These are phyloP conservation scores for Probaryconus sp. DNA, from an alignment of 1,140 invertebrate species.

Conservation along the genomic window DNA sequence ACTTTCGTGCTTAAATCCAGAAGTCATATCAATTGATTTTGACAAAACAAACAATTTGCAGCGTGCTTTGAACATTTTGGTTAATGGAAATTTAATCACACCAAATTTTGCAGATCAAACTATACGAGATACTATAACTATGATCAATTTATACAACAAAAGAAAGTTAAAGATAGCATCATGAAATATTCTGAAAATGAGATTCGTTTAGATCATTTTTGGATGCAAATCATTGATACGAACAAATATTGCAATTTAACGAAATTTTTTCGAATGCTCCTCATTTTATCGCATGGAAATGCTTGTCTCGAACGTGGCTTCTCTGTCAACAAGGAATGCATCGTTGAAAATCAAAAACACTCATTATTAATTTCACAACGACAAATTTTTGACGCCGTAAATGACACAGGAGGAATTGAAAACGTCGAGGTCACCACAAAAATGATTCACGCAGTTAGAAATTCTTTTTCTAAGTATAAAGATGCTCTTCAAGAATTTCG, in stretches of 20 bases:
- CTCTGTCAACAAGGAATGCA: conserved; percentile 28
- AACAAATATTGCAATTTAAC: too few species aligned
- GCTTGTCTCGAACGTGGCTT: conserved; percentile 19
- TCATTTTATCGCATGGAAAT: conserved; percentile 28
- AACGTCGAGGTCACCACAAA: conserved; percentile 9
- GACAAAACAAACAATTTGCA: background rate
- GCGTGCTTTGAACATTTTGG: conserved; percentile 1
- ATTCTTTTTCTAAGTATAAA: background rate
- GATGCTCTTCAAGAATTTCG: background rate
- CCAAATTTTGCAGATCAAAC: conserved; percentile 3
- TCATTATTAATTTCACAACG: conserved; percentile 15
- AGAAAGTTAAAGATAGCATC: conserved; percentile 13
- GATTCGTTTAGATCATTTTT: conserved; percentile 9
- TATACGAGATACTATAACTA: conserved; percentile 20
- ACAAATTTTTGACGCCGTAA: conserved; percentile 24
- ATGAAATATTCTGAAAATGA: too few species aligned
- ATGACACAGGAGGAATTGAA: conserved; percentile 4
- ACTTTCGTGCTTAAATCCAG: too few species aligned
- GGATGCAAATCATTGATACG: conserved; percentile 8
- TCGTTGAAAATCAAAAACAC: conserved; percentile 23
- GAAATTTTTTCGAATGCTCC: conserved; percentile 16
- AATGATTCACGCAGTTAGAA: conserved; percentile 15
- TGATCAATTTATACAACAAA: conserved; percentile 2
- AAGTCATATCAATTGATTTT: too few species aligned
- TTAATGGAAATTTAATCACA: conserved; percentile 6